Evolutionary conservation across 64 coral and sea anemone genomes (phyloP), one percentile per base, ranked within the genome.

Genomic region (Dendronephthya gigantea): DNA sequence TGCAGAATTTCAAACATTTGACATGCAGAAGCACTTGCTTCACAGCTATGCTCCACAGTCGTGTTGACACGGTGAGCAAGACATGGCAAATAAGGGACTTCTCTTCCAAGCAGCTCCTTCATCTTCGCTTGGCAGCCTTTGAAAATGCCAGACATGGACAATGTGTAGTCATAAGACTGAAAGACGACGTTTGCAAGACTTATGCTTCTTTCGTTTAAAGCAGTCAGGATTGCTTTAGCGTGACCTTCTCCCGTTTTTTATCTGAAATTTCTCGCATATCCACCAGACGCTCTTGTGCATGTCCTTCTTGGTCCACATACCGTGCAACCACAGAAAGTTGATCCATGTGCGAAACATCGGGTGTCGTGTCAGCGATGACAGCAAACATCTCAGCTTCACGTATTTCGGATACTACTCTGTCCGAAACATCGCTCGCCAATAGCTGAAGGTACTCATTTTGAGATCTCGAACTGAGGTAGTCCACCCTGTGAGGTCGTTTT

Each of bases 1-100:
- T 75, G 69, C 30, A 75, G 69, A 75, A 75, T 31, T 27, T 75
- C 69, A 75, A 75, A 75, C n/a, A 75, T 75, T 2, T 75, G 69
- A 75, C 69, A 75, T 29, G 69, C 69, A 75, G 69, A 2, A 2
- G 30, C 3, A 75, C 69, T 75, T 29, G 69, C 69, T 30, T 75
- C 69, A 75, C 30, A 75, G 69, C 69, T 75, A 31, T 75, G 69
- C 69, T 75, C 69, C 30, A 75, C 30, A 4, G 69, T 75, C 34
- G 69, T 75, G 2, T 75, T 75, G 12, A 75, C 69, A 75, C n/a
- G 69, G 7, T 31, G 69, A 7, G 69, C n/a, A 75, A 75, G 23
- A 75, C 69, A 31, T 1, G n/a, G 69, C 1, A 75, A 75, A 75
- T 75, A 75, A 75, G 69, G 69, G 11, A 75, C 30, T 31, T 75